phyloP scores from a whole-genome alignment of 2,113 vertebrate genomes.

The Colinus virginianus region DNA sequence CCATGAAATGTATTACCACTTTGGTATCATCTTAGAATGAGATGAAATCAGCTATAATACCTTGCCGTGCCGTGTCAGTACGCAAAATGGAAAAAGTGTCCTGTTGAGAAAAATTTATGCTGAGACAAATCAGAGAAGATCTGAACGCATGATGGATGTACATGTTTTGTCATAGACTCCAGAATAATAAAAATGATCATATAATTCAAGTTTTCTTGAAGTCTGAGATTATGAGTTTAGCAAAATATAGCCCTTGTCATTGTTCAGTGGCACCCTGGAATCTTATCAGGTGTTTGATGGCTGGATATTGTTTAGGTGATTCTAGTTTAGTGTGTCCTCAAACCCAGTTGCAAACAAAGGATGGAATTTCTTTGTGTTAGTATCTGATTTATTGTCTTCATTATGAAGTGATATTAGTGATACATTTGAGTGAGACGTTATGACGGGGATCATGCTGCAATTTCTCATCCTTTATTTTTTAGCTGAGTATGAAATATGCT shows the following conservation, averaged over 20 bases:
- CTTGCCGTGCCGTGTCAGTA: background rate
- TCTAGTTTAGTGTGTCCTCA: background rate
- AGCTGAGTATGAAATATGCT: background rate
- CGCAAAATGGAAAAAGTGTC: background rate
- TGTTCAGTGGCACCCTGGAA: background rate
- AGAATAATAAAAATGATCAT: background rate
- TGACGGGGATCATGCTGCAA: background rate
- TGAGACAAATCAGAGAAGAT: background rate
- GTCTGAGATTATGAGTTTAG: background rate
- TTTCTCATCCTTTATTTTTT: background rate
- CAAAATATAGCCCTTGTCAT: background rate
- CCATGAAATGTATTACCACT: background rate
- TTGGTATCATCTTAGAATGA: background rate
- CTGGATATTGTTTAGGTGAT: background rate
- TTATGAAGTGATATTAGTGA: background rate
- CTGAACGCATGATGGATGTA: background rate
- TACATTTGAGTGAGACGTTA: background rate
- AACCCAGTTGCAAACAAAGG: background rate
- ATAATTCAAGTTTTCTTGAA: background rate
- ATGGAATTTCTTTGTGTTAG: background rate
- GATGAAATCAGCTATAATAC: background rate
- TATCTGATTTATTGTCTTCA: background rate
- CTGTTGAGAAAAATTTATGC: background rate
- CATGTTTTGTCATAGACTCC: background rate
- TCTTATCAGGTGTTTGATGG: background rate